Base-by-base conservation (phyloP, 2,113 vertebrate species). In the Hemicordylus capensis region DNA sequence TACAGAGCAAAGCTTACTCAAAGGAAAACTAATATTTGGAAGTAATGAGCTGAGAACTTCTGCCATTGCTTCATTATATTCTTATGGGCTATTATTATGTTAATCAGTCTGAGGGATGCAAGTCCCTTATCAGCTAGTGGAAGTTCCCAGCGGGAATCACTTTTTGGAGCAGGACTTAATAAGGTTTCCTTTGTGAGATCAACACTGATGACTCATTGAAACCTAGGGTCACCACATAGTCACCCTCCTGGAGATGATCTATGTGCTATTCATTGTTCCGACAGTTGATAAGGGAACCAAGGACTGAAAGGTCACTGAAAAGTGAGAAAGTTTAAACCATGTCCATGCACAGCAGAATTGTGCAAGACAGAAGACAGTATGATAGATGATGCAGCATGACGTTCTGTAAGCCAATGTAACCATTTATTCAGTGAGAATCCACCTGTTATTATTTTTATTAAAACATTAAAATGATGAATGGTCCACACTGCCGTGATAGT, bases 1-100 rank as follows among this genome's bases (percentile, higher is more conserved):
- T 85, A 63, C 54, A 88, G 56, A 11, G 15, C 7, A 51, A 77
- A 28, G 10, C 80, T 44, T 85, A 44, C 2, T 90, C 39, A 58
- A 59, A 83, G n/a, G 56, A 77, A 82, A 87, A 77, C 81, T 42
- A 91, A 39, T 76, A 58, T 82, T 87, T n/a, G 63, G 91, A 90
- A 88, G 54, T 37, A 56, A 72, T 39, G 24, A 93, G 26, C 14
- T 84, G 79, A 81, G 88, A 85, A 64, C 56, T 85, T 84, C 4
- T 31, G 51, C 69, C 79, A 37, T 89, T 4, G 66, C 22, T 22
- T 39, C 28, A 80, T 87, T 82, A 88, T 82, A 83, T 54, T 31
- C 46, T 59, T 42, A 54, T 31, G 56, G 74, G 42, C 63, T 10
- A 14, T 51, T 56, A 77, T 1, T 42, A 75, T 59, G 20, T 4